These are phyloP conservation scores for Odontophorus gujanensis DNA, from an alignment of 2,113 vertebrate species.

Conservation along the genomic window DNA sequence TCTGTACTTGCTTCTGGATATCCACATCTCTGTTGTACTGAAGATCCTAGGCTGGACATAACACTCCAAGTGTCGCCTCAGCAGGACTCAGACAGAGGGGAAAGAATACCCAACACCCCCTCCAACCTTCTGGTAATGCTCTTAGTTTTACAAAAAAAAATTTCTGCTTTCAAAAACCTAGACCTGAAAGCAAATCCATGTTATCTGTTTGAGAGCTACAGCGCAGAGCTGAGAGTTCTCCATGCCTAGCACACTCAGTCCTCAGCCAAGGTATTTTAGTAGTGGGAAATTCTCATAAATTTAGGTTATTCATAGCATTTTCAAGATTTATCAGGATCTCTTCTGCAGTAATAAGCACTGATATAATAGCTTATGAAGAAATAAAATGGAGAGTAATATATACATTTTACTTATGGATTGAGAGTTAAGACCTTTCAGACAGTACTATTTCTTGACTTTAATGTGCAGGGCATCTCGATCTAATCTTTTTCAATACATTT, in stretches of 20 bases:
- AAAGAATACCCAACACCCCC: not conserved
- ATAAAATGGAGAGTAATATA: not conserved
- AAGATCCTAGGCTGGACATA: not conserved
- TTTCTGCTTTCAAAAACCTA: not conserved
- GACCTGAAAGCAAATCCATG: not conserved
- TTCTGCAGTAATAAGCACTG: not conserved
- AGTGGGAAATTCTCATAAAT: not conserved
- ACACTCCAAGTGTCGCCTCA: not conserved
- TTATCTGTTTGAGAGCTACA: not conserved
- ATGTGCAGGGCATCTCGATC: not conserved
- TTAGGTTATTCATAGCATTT: not conserved
- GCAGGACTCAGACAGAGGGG: not conserved
- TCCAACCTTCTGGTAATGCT: not conserved
- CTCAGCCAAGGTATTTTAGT: not conserved
- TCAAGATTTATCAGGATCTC: slow-evolving; percentile 5
- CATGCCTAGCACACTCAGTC: not conserved
- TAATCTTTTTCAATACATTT: slow-evolving; percentile 35
- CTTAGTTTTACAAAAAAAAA: not conserved
- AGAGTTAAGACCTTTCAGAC: slow-evolving; percentile 27
- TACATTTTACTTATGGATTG: not conserved
- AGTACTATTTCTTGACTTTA: slow-evolving; percentile 15
- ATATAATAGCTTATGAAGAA: not conserved
- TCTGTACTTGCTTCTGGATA: not conserved
- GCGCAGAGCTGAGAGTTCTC: not conserved
- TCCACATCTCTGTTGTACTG: not conserved